Evolutionary conservation across 1,140 invertebrate species (phyloP).

Genomic region (Helicoverpa zea): DNA sequence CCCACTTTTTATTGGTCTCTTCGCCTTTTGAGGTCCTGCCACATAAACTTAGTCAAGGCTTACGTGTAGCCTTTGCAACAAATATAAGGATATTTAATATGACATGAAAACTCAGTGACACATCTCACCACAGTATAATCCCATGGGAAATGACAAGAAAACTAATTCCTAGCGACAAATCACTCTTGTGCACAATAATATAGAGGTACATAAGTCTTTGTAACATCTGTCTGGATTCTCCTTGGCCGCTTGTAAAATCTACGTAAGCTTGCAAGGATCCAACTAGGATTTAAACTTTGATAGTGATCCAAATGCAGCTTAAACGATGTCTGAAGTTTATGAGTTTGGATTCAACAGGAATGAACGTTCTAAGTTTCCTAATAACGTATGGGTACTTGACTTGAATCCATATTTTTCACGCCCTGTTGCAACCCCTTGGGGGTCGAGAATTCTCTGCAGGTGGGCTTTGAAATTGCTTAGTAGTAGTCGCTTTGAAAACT

Average conservation of each 20-base stretch:
- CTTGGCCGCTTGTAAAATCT: not conserved
- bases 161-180: not conserved
- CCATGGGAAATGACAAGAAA: conserved; percentile 4
- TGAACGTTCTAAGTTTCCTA: not conserved
- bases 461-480: too few relatives aligned
- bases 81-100: too few relatives aligned
- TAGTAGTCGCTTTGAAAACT: too few relatives aligned
- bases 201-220: not conserved
- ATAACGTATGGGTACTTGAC: too few relatives aligned
- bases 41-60: too few relatives aligned
- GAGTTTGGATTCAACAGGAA: not conserved
- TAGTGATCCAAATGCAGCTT: conserved; percentile 1
- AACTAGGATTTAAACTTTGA: conserved; percentile 27
- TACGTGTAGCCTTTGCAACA: too few relatives aligned
- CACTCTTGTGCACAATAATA: not conserved
- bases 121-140: conserved; percentile 15
- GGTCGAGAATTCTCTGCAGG: too few relatives aligned
- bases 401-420: too few relatives aligned
- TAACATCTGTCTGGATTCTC: not conserved
- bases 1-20: too few relatives aligned
- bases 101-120: not conserved
- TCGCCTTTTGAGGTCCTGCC: too few relatives aligned
- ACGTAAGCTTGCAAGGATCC: not conserved
- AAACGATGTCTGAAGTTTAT: not conserved
- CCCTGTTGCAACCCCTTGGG: too few relatives aligned